Evolutionary conservation across 2,797 vertebrate genomes (phyloP), one percentile per base, ranked within the genome.

Genomic region (Kryptolebias ocellatus): DNA sequence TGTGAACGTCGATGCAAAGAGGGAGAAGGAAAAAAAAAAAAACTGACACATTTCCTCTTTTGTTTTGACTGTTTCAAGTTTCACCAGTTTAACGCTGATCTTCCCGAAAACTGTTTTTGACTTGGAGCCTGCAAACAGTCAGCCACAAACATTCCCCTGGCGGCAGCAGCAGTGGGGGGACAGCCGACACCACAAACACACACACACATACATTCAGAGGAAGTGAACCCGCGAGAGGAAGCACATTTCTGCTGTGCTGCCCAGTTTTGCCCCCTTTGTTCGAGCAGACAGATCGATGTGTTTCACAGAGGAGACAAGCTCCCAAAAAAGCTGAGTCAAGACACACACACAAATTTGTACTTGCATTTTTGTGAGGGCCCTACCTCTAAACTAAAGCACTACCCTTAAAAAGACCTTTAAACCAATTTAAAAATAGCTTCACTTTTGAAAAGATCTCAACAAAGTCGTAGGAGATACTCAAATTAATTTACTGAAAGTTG

Each of bases 291-390:
- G 80, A 84, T 90, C 86, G 16, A 91, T 89, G 53, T 4, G 51
- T 59, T 73, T 83, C 67, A 65, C 56, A 72, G 57, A 70, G 64
- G 52, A 79, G 78, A 49, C 62, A 6, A 39, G 64, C 72, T 71
- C 71, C 64, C 60, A 76, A 87, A 89, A 46, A 68, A 85, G 87
- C 87, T 77, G 84, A 89, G 89, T 88, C 83, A 88, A 83, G 72
- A 45, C 65, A 60, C 58, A 67, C 69, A 64, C 56, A 62, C 51
- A 56, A 20, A 29, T 5, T 15, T 34, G 12, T 17, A 10, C 52
- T 20, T 39, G 17, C 29, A 46, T 10, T 57, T 37, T 37, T 64
- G 18, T 12, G 24, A 73, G 62, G 50, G 63, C 53, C 16, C 1
- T 45, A 66, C 16, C 68, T 39, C 16, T 16, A 67, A 55, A 18